A percentile compares a stretch with the other conserved stretches of the same genome.
phyloP scores from a whole-genome alignment of 2,113 vertebrate genomes.

The Sylvilagus bachmani region DNA sequence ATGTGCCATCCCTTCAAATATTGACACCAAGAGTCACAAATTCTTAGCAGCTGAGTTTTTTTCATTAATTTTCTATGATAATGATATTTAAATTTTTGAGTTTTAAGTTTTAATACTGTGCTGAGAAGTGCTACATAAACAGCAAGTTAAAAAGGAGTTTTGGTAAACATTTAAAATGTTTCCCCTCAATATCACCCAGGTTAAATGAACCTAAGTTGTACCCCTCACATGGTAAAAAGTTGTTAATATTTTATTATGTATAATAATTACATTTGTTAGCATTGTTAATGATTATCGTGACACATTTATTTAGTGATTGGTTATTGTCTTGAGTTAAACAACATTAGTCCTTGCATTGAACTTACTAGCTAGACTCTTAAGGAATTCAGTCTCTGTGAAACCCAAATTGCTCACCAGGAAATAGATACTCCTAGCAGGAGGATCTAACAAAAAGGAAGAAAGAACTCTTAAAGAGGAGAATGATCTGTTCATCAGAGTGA shows the following conservation, averaged over 20 bases:
- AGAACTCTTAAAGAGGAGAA: rapidly evolving
- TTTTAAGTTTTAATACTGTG: conserved; percentile 21
- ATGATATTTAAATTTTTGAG: background rate
- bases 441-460: too few relatives aligned
- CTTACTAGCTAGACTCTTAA: background rate
- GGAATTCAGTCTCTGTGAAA: background rate
- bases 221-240: background rate
- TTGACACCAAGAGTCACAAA: background rate
- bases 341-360: background rate
- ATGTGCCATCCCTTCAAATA: background rate
- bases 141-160: background rate
- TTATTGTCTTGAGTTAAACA: background rate
- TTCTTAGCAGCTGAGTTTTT: background rate
- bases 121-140: background rate
- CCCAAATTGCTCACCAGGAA: background rate
- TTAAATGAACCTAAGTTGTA: background rate
- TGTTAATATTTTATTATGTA: conserved; percentile 13
- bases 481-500: rapidly evolving
- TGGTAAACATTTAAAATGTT: conserved; percentile 30
- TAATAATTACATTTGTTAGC: background rate
- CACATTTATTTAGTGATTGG: background rate
- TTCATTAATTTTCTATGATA: conserved; percentile 24
- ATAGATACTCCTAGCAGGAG: background rate
- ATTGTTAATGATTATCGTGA: background rate
- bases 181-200: background rate